Base-by-base conservation (phyloP, 1,140 invertebrate genomes). In the Temnothorax nylanderi region DNA sequence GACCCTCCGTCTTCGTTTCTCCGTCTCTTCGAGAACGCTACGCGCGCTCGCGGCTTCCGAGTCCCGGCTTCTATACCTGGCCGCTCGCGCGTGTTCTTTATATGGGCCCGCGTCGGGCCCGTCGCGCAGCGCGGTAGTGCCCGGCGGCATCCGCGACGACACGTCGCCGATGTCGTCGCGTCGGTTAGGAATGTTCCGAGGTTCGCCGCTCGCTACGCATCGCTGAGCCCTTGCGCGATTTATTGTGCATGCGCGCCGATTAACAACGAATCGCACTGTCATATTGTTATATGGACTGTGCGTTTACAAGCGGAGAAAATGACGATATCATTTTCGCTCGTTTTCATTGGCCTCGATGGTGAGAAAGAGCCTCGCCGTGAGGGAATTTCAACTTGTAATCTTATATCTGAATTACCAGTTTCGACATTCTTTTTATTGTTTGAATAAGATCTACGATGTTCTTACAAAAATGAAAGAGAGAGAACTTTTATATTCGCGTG, bases 71-170 rank as follows among this genome's bases (percentile, higher is more conserved):
- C 88, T 85, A 26, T 26, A 65, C 64, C 64, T 78, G 44, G 62
- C 21, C 41, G 88, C 64, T 32, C 51, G 65, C 69, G 62, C 77
- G 44, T 65, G 41, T 75, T 60, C 89, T 90, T 90, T 89, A 87
- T 90, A 89, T 81, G 86, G 88, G 69, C 41, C 87, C 82, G 74
- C 49, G 64, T 26, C 58, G 44, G 37, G 69, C 21, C 16, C 56
- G 13, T 47, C 34, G n/a, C 18, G 56, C 26, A 44, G 51, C 67
- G 76, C 75, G 60, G 88, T 87, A 88, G 69, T 87, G 58, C 13
- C 56, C 56, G 65, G 58, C 64, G 69, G 69, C 89, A 75, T 75
- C 26, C 58, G 44, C 77, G 56, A 82, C 72, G 34, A 72, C 60
- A 76, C 69, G 56, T 89, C 13, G 75, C 64, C 51, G 41, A 86